Evolutionary conservation across 2,888 invertebrate species (phyloP).

Genomic region (Unio pictorum): DNA sequence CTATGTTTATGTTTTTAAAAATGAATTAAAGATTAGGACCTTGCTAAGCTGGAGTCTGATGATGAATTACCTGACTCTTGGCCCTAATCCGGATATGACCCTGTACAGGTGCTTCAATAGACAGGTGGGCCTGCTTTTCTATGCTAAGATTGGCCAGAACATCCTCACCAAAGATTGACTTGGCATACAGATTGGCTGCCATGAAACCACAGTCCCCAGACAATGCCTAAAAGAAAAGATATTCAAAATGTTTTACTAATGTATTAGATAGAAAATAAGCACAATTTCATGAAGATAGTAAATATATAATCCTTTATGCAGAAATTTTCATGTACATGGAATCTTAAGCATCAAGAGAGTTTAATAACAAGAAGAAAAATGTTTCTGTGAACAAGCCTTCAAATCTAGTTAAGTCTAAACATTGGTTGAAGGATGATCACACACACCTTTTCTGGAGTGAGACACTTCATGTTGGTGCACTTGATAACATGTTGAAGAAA

Average conservation of each 20-base stretch:
- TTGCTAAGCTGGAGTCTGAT: no score
- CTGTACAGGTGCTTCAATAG: slow-evolving; percentile 84
- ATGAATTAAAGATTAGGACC: no score
- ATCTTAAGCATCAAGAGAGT: no score
- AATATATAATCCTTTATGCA: neutral
- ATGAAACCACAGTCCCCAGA: slow-evolving; percentile 99
- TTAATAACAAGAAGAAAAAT: no score
- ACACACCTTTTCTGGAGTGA: slow-evolving; percentile 93
- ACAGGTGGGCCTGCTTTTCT: slow-evolving; percentile 79
- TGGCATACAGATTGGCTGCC: slow-evolving; percentile 99
- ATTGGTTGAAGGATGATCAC: no score
- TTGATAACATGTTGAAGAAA: slow-evolving; percentile 93
- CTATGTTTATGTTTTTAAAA: no score
- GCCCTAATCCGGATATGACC: slow-evolving; percentile 98
- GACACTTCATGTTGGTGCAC: slow-evolving; percentile 98
- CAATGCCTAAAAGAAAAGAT: slow-evolving; percentile 79
- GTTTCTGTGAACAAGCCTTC: no score
- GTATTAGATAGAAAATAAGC: neutral
- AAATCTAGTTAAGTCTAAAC: no score
- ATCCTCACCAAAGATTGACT: slow-evolving; percentile 96
- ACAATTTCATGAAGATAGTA: neutral
- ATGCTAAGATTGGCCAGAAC: slow-evolving; percentile 99
- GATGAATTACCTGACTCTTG: slow-evolving; percentile 88
- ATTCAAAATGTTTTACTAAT: slow-evolving; percentile 1
- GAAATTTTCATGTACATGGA: no score